Evolutionary conservation across 2,113 vertebrate species (phyloP).

Genomic region (Amblyornis subalaris): DNA sequence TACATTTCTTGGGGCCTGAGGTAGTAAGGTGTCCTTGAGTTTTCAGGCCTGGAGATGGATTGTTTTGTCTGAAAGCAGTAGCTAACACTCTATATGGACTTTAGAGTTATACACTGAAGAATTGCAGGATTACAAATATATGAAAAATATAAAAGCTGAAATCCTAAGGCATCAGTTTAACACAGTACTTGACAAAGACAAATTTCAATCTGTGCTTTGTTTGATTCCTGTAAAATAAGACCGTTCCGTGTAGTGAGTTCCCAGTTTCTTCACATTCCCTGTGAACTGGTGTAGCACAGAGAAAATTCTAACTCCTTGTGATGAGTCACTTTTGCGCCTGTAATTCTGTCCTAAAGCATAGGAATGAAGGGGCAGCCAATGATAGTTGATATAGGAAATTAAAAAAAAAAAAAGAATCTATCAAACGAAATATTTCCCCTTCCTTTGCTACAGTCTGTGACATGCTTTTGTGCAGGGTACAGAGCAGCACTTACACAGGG

Average conservation of each 20-base stretch:
- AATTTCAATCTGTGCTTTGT: not conserved
- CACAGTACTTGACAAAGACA: not conserved
- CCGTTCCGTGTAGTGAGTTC: not conserved
- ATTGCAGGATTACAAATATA: too few species aligned
- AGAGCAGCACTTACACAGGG: not conserved
- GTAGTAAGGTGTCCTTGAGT: too few species aligned
- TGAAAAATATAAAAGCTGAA: too few species aligned
- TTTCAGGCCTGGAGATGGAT: too few species aligned
- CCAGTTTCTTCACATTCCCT: not conserved
- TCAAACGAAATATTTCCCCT: not conserved
- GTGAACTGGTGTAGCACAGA: not conserved
- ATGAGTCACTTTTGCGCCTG: not conserved
- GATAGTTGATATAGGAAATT: not conserved
- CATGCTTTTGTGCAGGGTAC: not conserved
- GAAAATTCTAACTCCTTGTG: not conserved
- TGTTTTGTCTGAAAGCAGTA: too few species aligned
- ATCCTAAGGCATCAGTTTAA: not conserved
- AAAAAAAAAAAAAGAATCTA: not conserved
- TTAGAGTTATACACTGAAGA: too few species aligned
- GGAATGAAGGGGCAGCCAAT: not conserved
- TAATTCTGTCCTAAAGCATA: not conserved
- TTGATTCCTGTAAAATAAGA: not conserved
- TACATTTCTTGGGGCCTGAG: too few species aligned
- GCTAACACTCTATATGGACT: too few species aligned
- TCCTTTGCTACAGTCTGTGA: not conserved